Base-by-base conservation (phyloP, 2,113 vertebrate genomes). In the Phyllostomus hastatus region DNA sequence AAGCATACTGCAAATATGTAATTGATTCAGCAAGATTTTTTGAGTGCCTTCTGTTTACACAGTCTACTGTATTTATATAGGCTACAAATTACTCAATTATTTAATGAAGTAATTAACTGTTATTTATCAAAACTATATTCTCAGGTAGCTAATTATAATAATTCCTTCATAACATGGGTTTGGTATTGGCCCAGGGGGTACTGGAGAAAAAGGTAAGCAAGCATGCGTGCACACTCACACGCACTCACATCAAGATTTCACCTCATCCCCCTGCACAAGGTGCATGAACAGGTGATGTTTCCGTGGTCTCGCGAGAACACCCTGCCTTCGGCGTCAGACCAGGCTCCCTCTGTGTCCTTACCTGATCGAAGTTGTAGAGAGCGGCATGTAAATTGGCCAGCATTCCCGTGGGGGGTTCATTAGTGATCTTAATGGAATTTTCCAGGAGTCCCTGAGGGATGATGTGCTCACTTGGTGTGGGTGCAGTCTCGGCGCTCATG, bases 351-450 rank as follows among this genome's bases (percentile, higher is more conserved):
- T 84, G 35, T 76, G 24, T 61, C 82, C 97, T 94, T 92, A 99
- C 99, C 98, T 99, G 98, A 92, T 97, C 98, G 98, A 99, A 99
- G 97, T 98, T 98, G 97, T 98, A 97, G 28, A 99, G 98, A 33
- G 98, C 98, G 33, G 98, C 96, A 35, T 99, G 98, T 57, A 99
- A 94, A 96, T 98, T 98, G 97, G 98, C 98, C 10, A 98, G 97
- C 98, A 99, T 98, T 52, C 98, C 99, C 7, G 98, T 98, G 76
- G 99, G 98, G 5, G 98, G 98, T 82, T 99, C 99, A 22, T 97
- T 98, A 38, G 99, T 99, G 96, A 99, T 98, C 98, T 99, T 99
- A 95, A 99, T 98, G 24, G 98, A 98, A 28, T 98, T 99, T 97
- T 99, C 99, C 95, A 99, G 96, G 31, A 99, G 98, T 88, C 98